Conservation (phyloP, 2,113 vertebrate species). For the Ammospiza nelsoni region DNA sequence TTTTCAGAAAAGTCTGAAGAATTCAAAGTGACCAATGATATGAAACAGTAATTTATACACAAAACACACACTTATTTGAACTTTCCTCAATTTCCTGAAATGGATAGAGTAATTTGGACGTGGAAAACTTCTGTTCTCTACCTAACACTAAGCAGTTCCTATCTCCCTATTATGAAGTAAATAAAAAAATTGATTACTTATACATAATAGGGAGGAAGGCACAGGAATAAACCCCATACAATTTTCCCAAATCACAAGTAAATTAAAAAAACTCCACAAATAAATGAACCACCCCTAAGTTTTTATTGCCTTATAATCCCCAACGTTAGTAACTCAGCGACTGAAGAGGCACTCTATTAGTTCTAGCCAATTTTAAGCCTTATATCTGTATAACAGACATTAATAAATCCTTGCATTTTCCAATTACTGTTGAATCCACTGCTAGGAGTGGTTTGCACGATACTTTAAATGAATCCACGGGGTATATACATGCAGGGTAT, state of each 20-base stretch:
- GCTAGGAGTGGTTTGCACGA: neutral
- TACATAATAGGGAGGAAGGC: neutral
- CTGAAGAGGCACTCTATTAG: neutral
- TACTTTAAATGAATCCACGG: neutral
- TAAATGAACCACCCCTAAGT: fast-evolving
- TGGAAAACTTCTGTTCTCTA: neutral
- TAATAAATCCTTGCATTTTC: neutral
- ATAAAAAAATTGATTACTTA: neutral
- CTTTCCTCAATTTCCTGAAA: neutral
- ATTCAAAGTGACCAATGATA: neutral
- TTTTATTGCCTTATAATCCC: neutral
- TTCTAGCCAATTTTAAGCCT: neutral
- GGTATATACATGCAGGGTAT: neutral
- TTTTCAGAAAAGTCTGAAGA: neutral
- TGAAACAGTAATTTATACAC: neutral
- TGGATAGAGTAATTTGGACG: neutral
- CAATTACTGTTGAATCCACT: neutral
- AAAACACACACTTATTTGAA: neutral
- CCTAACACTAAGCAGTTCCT: neutral
- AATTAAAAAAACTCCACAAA: neutral
- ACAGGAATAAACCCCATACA: neutral
- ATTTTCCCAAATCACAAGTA: neutral
- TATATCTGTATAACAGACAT: neutral
- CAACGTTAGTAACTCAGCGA: neutral
- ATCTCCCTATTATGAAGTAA: neutral